A percentile compares a stretch with the other conserved stretches of the same genome.
Conservation (phyloP, 1,140 invertebrate genomes). For the Carcinoscorpius rotundicauda region DNA sequence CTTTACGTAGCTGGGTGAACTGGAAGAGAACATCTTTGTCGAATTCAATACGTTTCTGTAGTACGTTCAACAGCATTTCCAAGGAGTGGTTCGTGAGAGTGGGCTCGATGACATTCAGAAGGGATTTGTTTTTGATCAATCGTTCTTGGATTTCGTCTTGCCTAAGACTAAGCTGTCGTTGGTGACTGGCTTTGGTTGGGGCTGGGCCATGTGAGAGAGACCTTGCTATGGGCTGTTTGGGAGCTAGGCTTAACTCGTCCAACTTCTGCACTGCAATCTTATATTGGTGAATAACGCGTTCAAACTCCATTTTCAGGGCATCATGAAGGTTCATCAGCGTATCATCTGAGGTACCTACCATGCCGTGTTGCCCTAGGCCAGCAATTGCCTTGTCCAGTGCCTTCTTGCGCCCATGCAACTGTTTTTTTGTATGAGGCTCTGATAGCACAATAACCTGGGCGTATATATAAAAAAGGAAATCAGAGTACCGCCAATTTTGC, state of each 20-base stretch:
- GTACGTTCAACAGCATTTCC: constrained; percentile 44
- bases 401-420: constrained; percentile 48
- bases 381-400: constrained; percentile 71
- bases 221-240: constrained; percentile 30
- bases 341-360: constrained; percentile 50
- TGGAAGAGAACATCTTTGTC: constrained; percentile 50
- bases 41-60: constrained; percentile 50
- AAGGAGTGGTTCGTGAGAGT: constrained; percentile 42
- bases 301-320: constrained; percentile 53
- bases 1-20: constrained; percentile 53
- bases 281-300: constrained; percentile 68
- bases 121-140: constrained; percentile 79
- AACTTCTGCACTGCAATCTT: constrained; percentile 75
- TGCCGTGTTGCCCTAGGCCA: constrained; percentile 69
- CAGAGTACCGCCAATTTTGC: too few species aligned
- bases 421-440: constrained; percentile 44
- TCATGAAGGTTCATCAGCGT: constrained; percentile 43
- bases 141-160: constrained; percentile 60
- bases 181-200: constrained; percentile 75
- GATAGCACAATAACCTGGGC: constrained; percentile 38
- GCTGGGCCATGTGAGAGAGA: constrained; percentile 51
- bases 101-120: constrained; percentile 70
- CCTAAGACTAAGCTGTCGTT: constrained; percentile 66
- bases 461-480: too few species aligned
- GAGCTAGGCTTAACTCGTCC: constrained; percentile 54